phyloP scores from a whole-genome alignment of 1,140 invertebrate genomes.

The Neodiprion virginianus region DNA sequence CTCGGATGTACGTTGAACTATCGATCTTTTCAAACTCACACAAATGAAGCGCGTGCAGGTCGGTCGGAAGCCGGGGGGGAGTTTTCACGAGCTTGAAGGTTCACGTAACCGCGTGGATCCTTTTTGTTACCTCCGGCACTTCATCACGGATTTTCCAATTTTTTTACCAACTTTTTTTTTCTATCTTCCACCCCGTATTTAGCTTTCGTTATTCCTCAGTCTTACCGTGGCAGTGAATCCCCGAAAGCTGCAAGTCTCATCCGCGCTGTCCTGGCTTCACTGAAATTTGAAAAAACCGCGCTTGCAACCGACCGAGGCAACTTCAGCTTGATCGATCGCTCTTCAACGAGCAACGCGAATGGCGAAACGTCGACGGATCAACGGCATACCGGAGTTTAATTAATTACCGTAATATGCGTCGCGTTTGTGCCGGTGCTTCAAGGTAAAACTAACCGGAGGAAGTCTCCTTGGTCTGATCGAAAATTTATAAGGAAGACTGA shows the following conservation, averaged over 20 bases:
- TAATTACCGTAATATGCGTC: not conserved
- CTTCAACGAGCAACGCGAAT: too few relatives aligned
- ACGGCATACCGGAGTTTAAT: not conserved
- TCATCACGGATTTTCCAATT: not conserved
- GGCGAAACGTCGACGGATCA: too few relatives aligned
- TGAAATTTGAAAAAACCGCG: too few relatives aligned
- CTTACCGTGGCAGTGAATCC: not conserved
- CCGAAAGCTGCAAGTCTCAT: too few relatives aligned
- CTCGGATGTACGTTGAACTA: constrained; percentile 59
- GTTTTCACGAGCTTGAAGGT: not conserved
- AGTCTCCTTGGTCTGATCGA: too few relatives aligned
- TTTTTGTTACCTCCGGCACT: not conserved
- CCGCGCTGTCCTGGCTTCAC: too few relatives aligned
- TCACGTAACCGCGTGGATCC: not conserved
- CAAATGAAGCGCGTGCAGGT: not conserved
- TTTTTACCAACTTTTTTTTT: not conserved
- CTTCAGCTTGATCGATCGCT: too few relatives aligned
- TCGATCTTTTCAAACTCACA: constrained; percentile 44
- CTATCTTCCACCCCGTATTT: not conserved
- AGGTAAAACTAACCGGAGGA: too few relatives aligned
- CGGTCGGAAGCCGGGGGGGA: not conserved
- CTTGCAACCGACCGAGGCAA: too few relatives aligned
- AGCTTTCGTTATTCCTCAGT: not conserved
- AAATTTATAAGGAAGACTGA: too few relatives aligned
- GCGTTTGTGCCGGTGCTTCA: not conserved